phyloP scores from a whole-genome alignment of 1,140 invertebrate species.

The Ctenoplectra terminalis region DNA sequence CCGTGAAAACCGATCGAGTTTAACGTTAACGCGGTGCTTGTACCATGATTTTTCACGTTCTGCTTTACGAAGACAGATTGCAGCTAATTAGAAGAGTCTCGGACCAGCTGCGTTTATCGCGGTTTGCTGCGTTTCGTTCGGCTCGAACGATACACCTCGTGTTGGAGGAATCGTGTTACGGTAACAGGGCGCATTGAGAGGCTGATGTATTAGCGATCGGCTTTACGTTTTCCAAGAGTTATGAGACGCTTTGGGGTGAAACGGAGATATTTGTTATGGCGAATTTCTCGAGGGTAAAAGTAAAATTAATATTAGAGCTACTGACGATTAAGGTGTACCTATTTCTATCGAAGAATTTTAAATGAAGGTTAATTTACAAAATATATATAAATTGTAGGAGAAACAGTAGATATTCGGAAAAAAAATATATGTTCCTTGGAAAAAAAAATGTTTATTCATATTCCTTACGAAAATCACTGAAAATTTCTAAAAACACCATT shows the following conservation, averaged over 20 bases:
- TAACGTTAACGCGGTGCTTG: conserved; percentile 30
- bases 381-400: no score
- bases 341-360: no score
- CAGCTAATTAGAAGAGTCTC: conserved; percentile 39
- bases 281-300: no score
- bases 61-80: conserved; percentile 32
- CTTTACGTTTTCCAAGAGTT: background rate
- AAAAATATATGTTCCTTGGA: no score
- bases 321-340: no score
- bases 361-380: no score
- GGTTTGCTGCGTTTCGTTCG: conserved; percentile 2
- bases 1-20: conserved; percentile 44
- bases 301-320: no score
- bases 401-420: no score
- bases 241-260: background rate
- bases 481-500: no score
- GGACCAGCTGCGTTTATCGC: conserved; percentile 2
- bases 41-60: conserved; percentile 32
- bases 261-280: no score
- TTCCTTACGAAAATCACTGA: no score
- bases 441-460: no score
- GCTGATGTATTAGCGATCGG: background rate
- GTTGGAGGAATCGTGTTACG: conserved; percentile 34
- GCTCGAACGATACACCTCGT: background rate
- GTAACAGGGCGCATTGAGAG: background rate